Evolutionary conservation across 2,888 invertebrate genomes (phyloP).

Genomic region (Chalcosyrphus nemorum): DNA sequence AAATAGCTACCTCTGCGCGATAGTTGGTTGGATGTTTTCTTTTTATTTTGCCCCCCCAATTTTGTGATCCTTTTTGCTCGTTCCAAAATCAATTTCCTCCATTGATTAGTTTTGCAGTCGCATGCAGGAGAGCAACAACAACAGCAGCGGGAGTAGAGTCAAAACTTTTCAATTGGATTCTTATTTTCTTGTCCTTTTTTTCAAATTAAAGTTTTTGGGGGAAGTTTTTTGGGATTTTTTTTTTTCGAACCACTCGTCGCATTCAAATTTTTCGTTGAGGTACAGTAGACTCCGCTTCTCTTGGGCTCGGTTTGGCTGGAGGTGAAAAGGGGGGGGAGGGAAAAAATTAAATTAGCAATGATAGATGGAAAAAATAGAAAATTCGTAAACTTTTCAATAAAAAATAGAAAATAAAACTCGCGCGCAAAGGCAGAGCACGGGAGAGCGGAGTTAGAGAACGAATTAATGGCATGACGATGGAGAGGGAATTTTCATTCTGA

Average conservation of each 20-base stretch:
- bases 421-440: background rate
- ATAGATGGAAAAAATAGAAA: conserved; percentile 67
- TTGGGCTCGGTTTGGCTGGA: background rate
- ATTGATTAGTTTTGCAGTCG: conserved; percentile 72
- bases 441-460: conserved; percentile 57
- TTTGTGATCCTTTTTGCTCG: conserved; percentile 59
- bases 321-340: conserved; percentile 13
- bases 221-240: conserved; percentile 26
- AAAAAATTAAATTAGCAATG: conserved; percentile 72
- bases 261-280: conserved; percentile 65
- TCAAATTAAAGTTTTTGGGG: conserved; percentile 69
- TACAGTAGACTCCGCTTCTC: too few species aligned
- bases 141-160: conserved; percentile 50
- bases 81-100: conserved; percentile 70
- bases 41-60: background rate
- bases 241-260: conserved; percentile 38
- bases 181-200: conserved; percentile 62
- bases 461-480: conserved; percentile 59
- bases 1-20: conserved; percentile 30
- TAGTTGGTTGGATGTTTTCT: conserved; percentile 19
- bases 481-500: background rate
- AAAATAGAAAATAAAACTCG: conserved; percentile 35
- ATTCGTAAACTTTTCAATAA: conserved; percentile 66
- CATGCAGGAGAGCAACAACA: conserved; percentile 50
- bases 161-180: conserved; percentile 73